Evolutionary conservation across 2,797 vertebrate genomes (phyloP), one percentile per base, ranked within the genome.

Genomic region (Coccyzus lansbergi): DNA sequence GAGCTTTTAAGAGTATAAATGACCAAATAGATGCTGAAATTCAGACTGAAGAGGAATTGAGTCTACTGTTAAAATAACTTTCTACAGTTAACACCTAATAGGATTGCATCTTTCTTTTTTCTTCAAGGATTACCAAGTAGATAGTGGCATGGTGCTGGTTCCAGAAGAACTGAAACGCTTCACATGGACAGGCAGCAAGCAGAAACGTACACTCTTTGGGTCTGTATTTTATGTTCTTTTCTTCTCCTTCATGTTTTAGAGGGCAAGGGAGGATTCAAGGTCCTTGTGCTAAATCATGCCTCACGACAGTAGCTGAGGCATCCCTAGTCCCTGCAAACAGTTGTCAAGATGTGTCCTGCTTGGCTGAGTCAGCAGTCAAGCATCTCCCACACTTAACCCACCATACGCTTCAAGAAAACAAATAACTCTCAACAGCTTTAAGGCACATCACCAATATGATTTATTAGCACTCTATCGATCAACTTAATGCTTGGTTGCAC

Each of bases 131-230:
- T 98, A 98, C 80, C 98, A 98, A 95, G 95, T 97, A 31, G 98
- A 99, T 95, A 98, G 98, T 7, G 98, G 98, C 74, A 98, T 98
- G 97, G 98, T 99, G 65, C 96, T 99, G 36, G 97, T 98, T 4
- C 98, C 98, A 13, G 98, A 99, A 80, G 98, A 99, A 94, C 96
- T 98, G 93, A 98, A 98, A 90, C 97, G 96, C 25, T 97, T 99
- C 91, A 98, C 97, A 2, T 98, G 98, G 98, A 98, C 95, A 3
- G 97, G 97, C 48, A 98, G 97, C 86, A 97, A 97, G 94, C 96
- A 97, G 89, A 98, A 98, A 87, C 2, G 94, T 84, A 92, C 10
- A 0, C 67, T 97, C 92, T 97, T 96, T 46, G 95, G 97, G 98
- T 98, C 97, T 98, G 98, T 98, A 70, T 78, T 86, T 92, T 55